These are phyloP conservation scores for Smithornis capensis DNA, from an alignment of 2,113 vertebrate genomes.

Conservation along the genomic window DNA sequence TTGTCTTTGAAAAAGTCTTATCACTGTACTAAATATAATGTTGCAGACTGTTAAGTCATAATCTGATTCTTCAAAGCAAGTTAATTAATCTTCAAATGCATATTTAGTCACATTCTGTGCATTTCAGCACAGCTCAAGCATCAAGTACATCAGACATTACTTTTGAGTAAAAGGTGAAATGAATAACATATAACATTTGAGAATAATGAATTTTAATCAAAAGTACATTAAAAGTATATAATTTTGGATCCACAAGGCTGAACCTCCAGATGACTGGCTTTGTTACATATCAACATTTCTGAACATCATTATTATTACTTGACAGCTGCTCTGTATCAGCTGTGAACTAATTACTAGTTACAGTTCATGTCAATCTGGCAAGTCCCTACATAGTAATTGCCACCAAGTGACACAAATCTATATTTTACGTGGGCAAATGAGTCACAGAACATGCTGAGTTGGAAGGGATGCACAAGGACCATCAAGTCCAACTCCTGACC, in stretches of 20 bases:
- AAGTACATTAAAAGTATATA: neutral
- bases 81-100: slow-evolving; percentile 17
- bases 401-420: neutral
- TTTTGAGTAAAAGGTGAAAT: neutral
- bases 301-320: neutral
- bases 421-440: neutral
- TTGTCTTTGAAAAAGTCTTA: slow-evolving; percentile 2
- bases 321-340: neutral
- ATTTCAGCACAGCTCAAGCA: neutral
- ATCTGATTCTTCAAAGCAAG: neutral
- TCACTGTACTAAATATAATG: neutral
- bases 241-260: neutral
- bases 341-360: neutral
- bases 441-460: too few species aligned
- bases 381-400: neutral
- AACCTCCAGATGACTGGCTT: neutral
- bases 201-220: neutral
- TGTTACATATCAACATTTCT: neutral
- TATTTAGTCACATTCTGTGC: neutral
- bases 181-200: neutral
- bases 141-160: neutral
- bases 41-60: neutral
- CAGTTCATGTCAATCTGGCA: neutral
- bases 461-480: too few species aligned
- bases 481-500: too few species aligned